Evolutionary conservation across 1,140 invertebrate genomes (phyloP), one percentile per base, ranked within the genome.

Genomic region (Babylonia areolata): DNA sequence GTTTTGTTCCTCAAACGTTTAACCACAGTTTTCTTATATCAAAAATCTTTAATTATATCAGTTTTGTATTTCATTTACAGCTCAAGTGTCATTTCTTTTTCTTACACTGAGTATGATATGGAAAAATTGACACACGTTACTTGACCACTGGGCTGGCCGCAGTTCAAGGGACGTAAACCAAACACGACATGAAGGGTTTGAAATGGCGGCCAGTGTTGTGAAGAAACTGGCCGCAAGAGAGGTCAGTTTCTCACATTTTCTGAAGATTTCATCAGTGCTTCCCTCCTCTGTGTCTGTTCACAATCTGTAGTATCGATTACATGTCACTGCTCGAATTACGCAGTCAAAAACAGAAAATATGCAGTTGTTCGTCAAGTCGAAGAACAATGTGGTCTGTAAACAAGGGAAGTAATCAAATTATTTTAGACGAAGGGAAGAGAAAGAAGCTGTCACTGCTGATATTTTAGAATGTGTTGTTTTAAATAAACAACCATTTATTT

Each of bases 121-220:
- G 58, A 64, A n/a, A 64, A 12, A n/a, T 64, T 23, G 28, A 23
- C 17, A 64, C 58, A 64, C 28, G 6, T 12, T 51, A 51, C 28
- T 64, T 64, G 58, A 64, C 58, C 58, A 64, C 28, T 64, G 12
- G 17, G 17, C 28, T 64, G 58, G 58, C 5, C 28, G 5, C n/a
- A 31, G 17, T 69, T 69, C 81, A 82, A 82, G 81, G 81, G 81
- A 82, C 81, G 33, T 82, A 58, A 82, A 39, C 64, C 81, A 31
- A 39, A 69, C 6, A 82, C 39, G n/a, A 35, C 37, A 69, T 69
- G 81, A 69, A 69, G 81, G 42, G 77, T 88, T 88, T 81, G 85
- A 88, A 88, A 88, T 88, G 87, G 87, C 87, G 87, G 87, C 85
- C 80, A 88, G 85, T 81, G 81, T 88, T 86, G 81, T 88, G 37